Conservation (phyloP, 2,797 vertebrate species). For the Anguilla megastoma region DNA sequence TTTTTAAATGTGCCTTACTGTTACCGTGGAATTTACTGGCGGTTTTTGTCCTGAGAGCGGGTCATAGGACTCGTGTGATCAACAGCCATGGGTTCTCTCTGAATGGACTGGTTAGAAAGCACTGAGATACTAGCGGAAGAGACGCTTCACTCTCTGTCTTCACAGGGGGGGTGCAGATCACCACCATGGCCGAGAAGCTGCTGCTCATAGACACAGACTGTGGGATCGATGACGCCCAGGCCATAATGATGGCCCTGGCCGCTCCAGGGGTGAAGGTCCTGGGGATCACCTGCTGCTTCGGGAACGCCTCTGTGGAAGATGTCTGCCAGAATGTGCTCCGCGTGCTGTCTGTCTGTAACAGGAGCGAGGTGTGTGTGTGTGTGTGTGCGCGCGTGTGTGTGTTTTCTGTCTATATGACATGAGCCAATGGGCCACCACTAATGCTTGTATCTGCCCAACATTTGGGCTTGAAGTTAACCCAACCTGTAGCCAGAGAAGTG, state of each 20-base stretch:
- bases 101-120: neutral
- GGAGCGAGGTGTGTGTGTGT: conserved; percentile 55
- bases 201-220: conserved; percentile 78
- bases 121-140: neutral
- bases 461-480: too few relatives aligned
- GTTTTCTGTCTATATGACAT: too few relatives aligned
- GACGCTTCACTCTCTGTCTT: neutral
- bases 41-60: neutral
- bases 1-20: neutral
- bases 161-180: conserved; percentile 12
- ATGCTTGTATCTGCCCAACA: too few relatives aligned
- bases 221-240: conserved; percentile 79
- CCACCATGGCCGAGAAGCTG: conserved; percentile 67
- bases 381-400: conserved; percentile 49
- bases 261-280: conserved; percentile 65
- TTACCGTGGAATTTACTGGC: neutral
- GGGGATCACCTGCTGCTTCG: conserved; percentile 75
- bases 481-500: neutral
- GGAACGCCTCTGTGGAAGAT: conserved; percentile 65
- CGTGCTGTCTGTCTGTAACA: conserved; percentile 69
- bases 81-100: neutral
- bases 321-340: conserved; percentile 75
- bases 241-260: conserved; percentile 72
- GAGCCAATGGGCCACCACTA: too few relatives aligned
- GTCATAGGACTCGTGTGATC: too few relatives aligned